Percentiles rank a stretch among this genome's conserved stretches.
Evolutionary conservation across 2,113 vertebrate genomes (phyloP).

Genomic region (Tyrannus savana): DNA sequence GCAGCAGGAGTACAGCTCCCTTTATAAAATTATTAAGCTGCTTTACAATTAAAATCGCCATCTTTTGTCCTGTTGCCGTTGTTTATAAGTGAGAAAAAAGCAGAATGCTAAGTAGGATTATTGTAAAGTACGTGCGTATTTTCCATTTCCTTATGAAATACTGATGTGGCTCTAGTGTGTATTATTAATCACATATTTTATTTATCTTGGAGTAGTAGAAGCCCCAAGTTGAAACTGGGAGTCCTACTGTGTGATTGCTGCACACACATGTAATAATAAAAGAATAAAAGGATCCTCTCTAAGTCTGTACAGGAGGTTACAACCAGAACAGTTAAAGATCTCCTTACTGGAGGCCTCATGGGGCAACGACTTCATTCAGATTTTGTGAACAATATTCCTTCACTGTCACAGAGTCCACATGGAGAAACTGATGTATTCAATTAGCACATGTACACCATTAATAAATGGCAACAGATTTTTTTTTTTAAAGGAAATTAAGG

Average conservation of each 20-base stretch:
- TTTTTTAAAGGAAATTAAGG: no score
- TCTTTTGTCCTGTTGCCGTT: conserved; percentile 45
- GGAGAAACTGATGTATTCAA: not conserved
- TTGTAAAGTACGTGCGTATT: not conserved
- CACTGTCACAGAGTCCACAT: not conserved
- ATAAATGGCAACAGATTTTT: not conserved
- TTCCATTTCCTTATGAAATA: not conserved
- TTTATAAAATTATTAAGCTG: conserved; percentile 59
- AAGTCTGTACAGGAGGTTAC: not conserved
- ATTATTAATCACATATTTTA: conserved; percentile 55
- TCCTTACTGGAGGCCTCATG: not conserved
- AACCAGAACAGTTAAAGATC: not conserved
- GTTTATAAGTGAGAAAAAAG: conserved; percentile 45
- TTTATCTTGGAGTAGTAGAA: not conserved
- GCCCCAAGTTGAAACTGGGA: not conserved
- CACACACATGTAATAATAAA: not conserved
- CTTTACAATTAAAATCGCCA: conserved; percentile 58
- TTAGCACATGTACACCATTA: not conserved
- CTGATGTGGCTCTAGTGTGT: not conserved
- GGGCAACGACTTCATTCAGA: not conserved
- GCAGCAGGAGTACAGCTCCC: conserved; percentile 14
- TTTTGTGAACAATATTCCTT: not conserved
- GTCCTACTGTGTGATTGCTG: not conserved
- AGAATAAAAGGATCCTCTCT: not conserved
- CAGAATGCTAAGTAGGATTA: conserved; percentile 13